Conservation (phyloP, 2,113 vertebrate species). For the Tachysurus fulvidraco region DNA sequence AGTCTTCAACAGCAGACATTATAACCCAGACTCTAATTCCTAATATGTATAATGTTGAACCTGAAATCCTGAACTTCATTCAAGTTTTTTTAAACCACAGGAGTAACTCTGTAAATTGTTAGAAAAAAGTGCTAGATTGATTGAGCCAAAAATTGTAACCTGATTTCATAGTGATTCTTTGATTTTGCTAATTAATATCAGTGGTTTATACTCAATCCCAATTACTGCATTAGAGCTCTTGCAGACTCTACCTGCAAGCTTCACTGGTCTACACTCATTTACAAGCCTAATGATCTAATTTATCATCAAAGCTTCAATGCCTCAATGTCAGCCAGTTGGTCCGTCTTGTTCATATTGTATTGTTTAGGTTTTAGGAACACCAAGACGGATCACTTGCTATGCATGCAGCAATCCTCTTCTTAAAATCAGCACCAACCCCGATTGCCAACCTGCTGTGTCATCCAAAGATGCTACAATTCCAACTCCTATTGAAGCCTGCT, state of each 20-base stretch:
- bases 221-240: neutral
- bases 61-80: neutral
- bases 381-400: neutral
- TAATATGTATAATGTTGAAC: neutral
- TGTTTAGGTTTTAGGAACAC: neutral
- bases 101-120: neutral
- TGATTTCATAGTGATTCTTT: neutral
- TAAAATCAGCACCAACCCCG: neutral
- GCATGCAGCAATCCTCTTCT: neutral
- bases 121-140: neutral
- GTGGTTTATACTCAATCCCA: neutral
- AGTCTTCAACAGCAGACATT: too few relatives aligned
- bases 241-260: neutral
- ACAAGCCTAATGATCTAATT: neutral
- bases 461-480: neutral
- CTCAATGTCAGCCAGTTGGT: too few relatives aligned
- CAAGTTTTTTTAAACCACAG: neutral
- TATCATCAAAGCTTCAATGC: neutral
- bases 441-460: neutral
- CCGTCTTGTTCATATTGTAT: too few relatives aligned
- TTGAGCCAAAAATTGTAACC: neutral
- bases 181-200: neutral
- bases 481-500: neutral
- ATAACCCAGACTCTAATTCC: too few relatives aligned
- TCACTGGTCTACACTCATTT: neutral